Evolutionary conservation across 2,113 vertebrate genomes (phyloP).

Genomic region (Corythornis vintsioides): DNA sequence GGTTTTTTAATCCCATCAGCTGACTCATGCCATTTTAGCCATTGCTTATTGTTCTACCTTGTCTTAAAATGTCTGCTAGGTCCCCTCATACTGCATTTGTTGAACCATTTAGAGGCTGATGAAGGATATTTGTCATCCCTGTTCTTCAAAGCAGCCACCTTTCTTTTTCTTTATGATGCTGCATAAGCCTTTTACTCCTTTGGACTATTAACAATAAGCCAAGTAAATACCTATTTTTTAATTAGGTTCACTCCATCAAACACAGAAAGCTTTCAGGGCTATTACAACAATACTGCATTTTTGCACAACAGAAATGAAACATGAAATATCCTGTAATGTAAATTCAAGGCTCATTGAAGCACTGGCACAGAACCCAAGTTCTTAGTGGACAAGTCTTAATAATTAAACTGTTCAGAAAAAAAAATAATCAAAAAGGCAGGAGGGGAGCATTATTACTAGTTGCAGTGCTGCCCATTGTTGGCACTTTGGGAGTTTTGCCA

Average conservation of each 20-base stretch:
- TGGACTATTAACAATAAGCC: background rate
- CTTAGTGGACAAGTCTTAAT: background rate
- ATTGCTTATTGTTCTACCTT: background rate
- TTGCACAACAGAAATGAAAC: background rate
- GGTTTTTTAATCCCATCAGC: background rate
- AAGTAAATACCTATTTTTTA: background rate
- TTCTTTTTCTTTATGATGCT: background rate
- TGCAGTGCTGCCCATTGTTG: background rate
- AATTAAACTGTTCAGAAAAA: background rate
- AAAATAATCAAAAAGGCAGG: background rate
- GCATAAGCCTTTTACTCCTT: background rate
- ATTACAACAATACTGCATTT: background rate
- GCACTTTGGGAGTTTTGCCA: background rate
- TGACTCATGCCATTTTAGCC: background rate
- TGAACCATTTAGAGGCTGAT: background rate
- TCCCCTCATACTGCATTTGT: background rate
- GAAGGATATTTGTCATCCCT: background rate
- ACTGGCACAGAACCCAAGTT: background rate
- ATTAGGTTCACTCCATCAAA: background rate
- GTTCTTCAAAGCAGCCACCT: background rate
- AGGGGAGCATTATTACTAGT: background rate
- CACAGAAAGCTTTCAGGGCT: background rate
- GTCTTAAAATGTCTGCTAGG: background rate
- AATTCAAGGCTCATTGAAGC: background rate
- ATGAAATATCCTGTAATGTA: background rate